Conservation (phyloP, 2,888 invertebrate species). For the Monopis laevigella region DNA sequence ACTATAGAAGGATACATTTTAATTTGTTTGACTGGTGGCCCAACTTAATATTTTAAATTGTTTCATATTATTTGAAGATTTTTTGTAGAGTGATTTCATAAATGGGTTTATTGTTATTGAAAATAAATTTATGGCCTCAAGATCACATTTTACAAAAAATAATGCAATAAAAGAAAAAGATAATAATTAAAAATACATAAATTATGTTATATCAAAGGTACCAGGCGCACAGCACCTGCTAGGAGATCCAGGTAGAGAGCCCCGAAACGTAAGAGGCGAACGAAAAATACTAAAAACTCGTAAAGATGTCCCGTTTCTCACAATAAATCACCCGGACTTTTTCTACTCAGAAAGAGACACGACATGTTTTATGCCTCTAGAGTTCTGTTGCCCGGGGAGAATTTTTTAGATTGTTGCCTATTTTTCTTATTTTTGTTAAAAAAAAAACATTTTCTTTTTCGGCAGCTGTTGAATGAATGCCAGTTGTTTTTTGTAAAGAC, state of each 20-base stretch:
- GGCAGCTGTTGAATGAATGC: no score
- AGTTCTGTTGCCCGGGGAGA: conserved; percentile 24
- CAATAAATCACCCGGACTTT: conserved; percentile 51
- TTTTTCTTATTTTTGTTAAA: conserved; percentile 9
- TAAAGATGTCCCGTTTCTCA: conserved; percentile 51
- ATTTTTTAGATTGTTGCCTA: conserved; percentile 12
- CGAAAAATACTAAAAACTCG: conserved; percentile 29
- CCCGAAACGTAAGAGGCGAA: conserved; percentile 6
- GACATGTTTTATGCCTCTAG: conserved; percentile 45
- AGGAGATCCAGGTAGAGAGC: conserved; percentile 24
- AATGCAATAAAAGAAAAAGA: no score
- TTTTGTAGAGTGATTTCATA: no score
- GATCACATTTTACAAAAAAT: no score
- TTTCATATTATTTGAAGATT: no score
- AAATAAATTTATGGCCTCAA: no score
- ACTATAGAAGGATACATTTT: no score
- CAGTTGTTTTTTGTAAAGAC: no score
- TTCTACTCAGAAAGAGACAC: conserved; percentile 37
- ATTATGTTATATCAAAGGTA: conserved; percentile 18
- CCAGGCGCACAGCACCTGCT: conserved; percentile 32
- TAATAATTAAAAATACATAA: conserved; percentile 10
- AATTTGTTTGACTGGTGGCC: no score
- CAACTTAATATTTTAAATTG: no score
- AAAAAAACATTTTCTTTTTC: conserved; percentile 2
- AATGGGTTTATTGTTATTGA: no score